Evolutionary conservation across 2,797 vertebrate genomes (phyloP).

Genomic region (Chiloscyllium punctatum): DNA sequence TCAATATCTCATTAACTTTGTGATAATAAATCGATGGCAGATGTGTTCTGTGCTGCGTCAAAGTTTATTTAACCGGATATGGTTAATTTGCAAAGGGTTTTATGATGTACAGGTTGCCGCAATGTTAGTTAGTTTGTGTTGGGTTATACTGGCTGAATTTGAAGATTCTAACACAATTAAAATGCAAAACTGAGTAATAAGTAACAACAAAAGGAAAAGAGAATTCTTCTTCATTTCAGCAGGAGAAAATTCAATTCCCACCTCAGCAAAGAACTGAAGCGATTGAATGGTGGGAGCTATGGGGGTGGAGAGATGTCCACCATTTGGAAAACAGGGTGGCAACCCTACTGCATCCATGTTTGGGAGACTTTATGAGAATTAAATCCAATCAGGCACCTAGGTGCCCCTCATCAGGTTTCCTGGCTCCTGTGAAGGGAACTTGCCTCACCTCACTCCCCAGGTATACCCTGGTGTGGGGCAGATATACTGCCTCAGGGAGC

Average conservation of each 20-base stretch:
- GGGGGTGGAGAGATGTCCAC: too few relatives aligned
- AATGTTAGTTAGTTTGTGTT: background rate
- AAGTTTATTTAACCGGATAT: background rate
- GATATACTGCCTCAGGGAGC: too few relatives aligned
- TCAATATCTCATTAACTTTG: background rate
- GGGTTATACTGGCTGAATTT: background rate
- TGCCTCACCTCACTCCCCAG: too few relatives aligned
- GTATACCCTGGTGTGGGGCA: too few relatives aligned
- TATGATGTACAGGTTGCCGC: background rate
- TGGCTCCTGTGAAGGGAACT: too few relatives aligned
- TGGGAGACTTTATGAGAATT: too few relatives aligned
- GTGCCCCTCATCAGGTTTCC: too few relatives aligned
- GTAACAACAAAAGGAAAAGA: background rate
- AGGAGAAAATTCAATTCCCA: background rate
- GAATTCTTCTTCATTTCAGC: background rate
- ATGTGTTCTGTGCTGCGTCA: background rate
- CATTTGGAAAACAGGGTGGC: too few relatives aligned
- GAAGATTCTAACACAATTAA: background rate
- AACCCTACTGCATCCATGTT: too few relatives aligned
- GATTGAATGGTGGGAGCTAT: too few relatives aligned
- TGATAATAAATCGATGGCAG: background rate
- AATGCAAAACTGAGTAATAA: background rate
- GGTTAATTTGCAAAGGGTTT: background rate
- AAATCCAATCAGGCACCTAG: too few relatives aligned
- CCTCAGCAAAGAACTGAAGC: background rate